phyloP scores from a whole-genome alignment of 2,888 invertebrate species.

The Macaria liturata region DNA sequence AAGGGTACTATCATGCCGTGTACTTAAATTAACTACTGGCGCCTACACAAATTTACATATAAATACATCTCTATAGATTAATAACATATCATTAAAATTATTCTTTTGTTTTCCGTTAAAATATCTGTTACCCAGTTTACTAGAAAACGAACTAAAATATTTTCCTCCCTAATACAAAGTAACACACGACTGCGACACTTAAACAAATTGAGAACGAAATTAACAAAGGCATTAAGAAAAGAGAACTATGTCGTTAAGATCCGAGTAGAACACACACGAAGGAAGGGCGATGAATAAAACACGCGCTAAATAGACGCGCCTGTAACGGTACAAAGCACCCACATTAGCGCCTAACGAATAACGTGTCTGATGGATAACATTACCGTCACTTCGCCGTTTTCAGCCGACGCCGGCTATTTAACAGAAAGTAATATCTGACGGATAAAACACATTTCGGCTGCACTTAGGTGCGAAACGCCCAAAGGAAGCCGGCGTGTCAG shows the following conservation, averaged over 20 bases:
- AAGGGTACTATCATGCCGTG: too few relatives aligned
- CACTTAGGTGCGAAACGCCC: slow-evolving; percentile 72
- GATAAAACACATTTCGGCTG: slow-evolving; percentile 74
- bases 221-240: slow-evolving; percentile 65
- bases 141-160: too few relatives aligned
- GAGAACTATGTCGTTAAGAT: slow-evolving; percentile 65
- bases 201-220: slow-evolving; percentile 61
- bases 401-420: slow-evolving; percentile 63
- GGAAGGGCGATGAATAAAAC: slow-evolving; percentile 72
- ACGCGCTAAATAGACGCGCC: slow-evolving; percentile 65
- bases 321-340: slow-evolving; percentile 60
- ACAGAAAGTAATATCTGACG: slow-evolving; percentile 76
- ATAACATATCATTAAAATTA: too few relatives aligned
- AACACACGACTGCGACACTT: slow-evolving; percentile 41
- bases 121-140: too few relatives aligned
- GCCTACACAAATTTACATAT: too few relatives aligned
- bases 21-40: too few relatives aligned
- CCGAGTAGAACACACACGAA: slow-evolving; percentile 53
- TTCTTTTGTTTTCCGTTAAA: too few relatives aligned
- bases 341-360: slow-evolving; percentile 73
- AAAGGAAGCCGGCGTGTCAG: slow-evolving; percentile 58
- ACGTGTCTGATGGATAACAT: slow-evolving; percentile 73
- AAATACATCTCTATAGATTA: too few relatives aligned
- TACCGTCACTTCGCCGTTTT: slow-evolving; percentile 59
- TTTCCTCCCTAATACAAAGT: neutral